Base-by-base conservation (phyloP, 2,888 invertebrate species). In the Drosophila lutescens region DNA sequence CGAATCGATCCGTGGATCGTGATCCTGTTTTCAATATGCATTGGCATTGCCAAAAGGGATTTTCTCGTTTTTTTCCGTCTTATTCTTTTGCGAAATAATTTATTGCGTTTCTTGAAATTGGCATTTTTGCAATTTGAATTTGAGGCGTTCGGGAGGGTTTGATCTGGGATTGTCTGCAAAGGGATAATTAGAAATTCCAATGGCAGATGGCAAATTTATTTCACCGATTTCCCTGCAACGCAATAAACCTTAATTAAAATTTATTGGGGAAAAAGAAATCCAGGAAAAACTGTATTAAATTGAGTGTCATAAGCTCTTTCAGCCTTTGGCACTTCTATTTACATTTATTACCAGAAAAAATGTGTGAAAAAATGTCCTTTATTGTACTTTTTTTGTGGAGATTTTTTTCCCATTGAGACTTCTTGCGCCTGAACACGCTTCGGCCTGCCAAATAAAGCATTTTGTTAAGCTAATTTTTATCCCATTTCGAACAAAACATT, bases 301-400 rank as follows among this genome's bases (percentile, higher is more conserved):
- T 87, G 89, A 89, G 85, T 85, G 85, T 85, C 75, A 87, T 89
- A 85, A 85, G 85, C 89, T 85, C 74, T 85, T 80, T 77, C 77
- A 67, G 65, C 59, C 59, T 54, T 8, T 44, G 62, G 58, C 13
- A 49, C 54, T 74, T 40, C 15, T 63, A 81, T 84, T 87, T 54
- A 46, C 70, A 77, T 74, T 85, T 67, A 78, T 65, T 56, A 59
- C 49, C 30, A 30, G 36, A 46, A 59, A 78, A 84, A 77, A 53
- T 10, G 0, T 2, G n/a, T 0, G 7, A 58, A 71, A 70, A 73
- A 72, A 60, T 13, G 10, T 34, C 34, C 30, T 10, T 46, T 50
- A 46, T 65, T 65, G 38, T 73, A 20, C 38, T 36, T 30, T 46
- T 59, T 74, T 74, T 20, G n/a, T 13, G 12, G 7, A 15, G 4